phyloP scores from a whole-genome alignment of 2,113 vertebrate genomes.

The Cepphus grylle region DNA sequence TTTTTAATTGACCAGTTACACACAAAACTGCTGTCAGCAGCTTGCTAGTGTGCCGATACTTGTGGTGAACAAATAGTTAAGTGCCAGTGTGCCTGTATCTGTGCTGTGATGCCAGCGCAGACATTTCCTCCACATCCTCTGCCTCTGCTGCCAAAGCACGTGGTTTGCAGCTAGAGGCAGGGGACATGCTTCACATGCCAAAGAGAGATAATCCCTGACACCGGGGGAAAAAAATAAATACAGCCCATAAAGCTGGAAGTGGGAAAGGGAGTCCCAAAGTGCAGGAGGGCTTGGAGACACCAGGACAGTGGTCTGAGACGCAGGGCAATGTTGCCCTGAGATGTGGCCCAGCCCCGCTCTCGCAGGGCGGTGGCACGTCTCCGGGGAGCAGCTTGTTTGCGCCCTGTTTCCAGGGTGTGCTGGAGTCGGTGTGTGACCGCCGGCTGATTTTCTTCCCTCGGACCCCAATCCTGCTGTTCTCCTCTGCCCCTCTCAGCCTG shows the following conservation, averaged over 20 bases:
- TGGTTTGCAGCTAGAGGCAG: background rate
- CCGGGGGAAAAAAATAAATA: accelerated
- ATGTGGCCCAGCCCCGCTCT: background rate
- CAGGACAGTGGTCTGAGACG: accelerated
- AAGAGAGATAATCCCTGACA: background rate
- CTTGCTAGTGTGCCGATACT: background rate
- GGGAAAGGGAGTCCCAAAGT: accelerated
- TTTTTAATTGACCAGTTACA: accelerated
- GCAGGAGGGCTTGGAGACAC: accelerated
- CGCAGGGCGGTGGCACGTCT: accelerated
- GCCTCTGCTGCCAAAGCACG: accelerated
- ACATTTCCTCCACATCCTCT: background rate
- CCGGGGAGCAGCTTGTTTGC: background rate
- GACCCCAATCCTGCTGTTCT: accelerated
- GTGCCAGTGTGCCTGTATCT: background rate
- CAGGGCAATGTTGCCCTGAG: accelerated
- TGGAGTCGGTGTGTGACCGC: accelerated
- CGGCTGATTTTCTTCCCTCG: background rate
- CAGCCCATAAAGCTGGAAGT: background rate
- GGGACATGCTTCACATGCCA: background rate
- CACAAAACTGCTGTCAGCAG: accelerated
- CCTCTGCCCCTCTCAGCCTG: background rate
- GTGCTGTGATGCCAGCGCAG: background rate
- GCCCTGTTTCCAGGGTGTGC: background rate
- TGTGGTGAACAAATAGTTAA: background rate